Conservation (phyloP, 1,140 invertebrate species). For the Aphaenogaster ashmeadi region DNA sequence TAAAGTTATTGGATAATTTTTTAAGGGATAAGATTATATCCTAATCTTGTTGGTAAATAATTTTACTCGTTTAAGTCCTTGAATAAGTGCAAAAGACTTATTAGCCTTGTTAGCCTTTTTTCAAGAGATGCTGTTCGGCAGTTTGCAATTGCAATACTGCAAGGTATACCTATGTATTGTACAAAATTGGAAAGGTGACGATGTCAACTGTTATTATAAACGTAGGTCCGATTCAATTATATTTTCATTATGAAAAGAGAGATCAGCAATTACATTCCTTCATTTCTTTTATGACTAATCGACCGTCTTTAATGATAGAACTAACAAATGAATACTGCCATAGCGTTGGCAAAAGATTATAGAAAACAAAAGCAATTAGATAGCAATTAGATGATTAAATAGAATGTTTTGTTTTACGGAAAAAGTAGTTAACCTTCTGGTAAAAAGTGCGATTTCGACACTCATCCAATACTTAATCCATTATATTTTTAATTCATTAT, state of each 20-base stretch:
- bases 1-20: no score
- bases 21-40: no score
- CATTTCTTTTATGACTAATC: background rate
- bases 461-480: background rate
- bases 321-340: background rate
- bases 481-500: background rate
- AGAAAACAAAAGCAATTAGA: background rate
- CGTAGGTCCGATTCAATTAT: background rate
- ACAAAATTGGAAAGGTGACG: background rate
- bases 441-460: background rate
- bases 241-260: slow-evolving; percentile 8
- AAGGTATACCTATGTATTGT: background rate
- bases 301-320: background rate
- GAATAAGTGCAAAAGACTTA: no score
- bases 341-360: background rate
- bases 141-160: no score
- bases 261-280: background rate
- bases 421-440: background rate
- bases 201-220: background rate
- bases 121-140: no score
- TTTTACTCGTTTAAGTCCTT: no score
- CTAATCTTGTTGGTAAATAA: no score
- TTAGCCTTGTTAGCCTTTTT: no score
- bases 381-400: background rate
- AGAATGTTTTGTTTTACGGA: background rate